Evolutionary conservation across 2,113 vertebrate genomes (phyloP).

Genomic region (Rhea pennata): DNA sequence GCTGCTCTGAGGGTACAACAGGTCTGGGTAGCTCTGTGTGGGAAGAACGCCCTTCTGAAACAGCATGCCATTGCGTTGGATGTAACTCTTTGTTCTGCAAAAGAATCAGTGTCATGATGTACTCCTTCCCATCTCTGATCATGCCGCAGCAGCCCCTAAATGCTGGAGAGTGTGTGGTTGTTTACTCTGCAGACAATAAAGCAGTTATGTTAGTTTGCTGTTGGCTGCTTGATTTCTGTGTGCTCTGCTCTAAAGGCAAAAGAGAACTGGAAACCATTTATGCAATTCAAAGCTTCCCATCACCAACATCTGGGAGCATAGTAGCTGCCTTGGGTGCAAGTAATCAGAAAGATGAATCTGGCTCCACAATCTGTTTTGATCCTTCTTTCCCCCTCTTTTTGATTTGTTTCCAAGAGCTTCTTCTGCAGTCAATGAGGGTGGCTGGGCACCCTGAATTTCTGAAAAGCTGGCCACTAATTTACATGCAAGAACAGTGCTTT

Average conservation of each 20-base stretch:
- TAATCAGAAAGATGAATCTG: neutral
- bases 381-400: neutral
- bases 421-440: neutral
- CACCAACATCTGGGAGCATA: neutral
- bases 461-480: conserved; percentile 8
- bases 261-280: neutral
- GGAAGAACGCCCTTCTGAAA: neutral
- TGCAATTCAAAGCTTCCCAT: neutral
- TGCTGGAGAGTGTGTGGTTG: neutral
- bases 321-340: neutral
- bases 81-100: neutral
- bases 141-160: neutral
- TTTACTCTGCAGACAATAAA: neutral
- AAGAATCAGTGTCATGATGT: neutral
- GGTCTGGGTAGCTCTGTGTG: neutral
- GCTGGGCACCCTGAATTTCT: neutral
- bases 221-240: neutral
- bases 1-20: neutral
- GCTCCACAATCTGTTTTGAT: conserved; percentile 32
- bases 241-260: neutral
- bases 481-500: conserved; percentile 35
- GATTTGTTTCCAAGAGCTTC: conserved; percentile 34
- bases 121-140: neutral
- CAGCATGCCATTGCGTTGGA: neutral
- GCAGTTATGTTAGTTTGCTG: neutral